Percentiles rank a stretch among this genome's conserved stretches.
phyloP scores from a whole-genome alignment of 2,888 invertebrate species.

The Hydrotaea diabolus region DNA sequence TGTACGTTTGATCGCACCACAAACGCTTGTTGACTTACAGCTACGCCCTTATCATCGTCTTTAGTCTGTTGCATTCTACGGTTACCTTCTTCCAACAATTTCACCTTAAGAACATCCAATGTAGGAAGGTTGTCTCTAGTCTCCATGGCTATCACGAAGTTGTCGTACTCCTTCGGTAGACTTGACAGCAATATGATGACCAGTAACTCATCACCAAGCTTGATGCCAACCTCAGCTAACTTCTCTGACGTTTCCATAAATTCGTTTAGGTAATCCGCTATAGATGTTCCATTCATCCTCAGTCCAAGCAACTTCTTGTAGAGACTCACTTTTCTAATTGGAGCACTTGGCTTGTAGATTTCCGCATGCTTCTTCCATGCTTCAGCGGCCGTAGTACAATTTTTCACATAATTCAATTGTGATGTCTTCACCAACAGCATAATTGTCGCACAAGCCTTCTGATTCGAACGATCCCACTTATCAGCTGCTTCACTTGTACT shows the following conservation, averaged over 20 bases:
- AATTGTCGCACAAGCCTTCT: slow-evolving; percentile 36
- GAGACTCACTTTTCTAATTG: slow-evolving; percentile 49
- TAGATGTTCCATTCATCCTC: slow-evolving; percentile 30
- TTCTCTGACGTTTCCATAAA: slow-evolving; percentile 36
- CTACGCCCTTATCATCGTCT: not conserved
- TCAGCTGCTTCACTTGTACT: not conserved
- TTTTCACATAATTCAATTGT: slow-evolving; percentile 26
- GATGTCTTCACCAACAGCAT: slow-evolving; percentile 20
- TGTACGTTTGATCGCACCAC: not conserved
- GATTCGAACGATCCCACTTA: not conserved
- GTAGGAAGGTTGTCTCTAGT: slow-evolving; percentile 33
- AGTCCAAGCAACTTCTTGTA: slow-evolving; percentile 57
- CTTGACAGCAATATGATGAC: slow-evolving; percentile 47
- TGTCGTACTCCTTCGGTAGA: slow-evolving; percentile 33
- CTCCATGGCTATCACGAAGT: slow-evolving; percentile 49
- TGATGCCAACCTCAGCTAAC: slow-evolving; percentile 48
- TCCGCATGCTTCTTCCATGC: slow-evolving; percentile 45
- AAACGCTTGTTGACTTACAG: not conserved
- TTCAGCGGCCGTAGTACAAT: slow-evolving; percentile 15
- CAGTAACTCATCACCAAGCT: slow-evolving; percentile 43
- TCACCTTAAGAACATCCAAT: slow-evolving; percentile 57
- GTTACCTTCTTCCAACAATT: slow-evolving; percentile 26
- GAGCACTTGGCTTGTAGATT: slow-evolving; percentile 52
- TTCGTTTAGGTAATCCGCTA: slow-evolving; percentile 20
- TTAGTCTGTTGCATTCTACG: not conserved